phyloP scores from a whole-genome alignment of 1,140 invertebrate genomes.

The Pogonus chalceus region DNA sequence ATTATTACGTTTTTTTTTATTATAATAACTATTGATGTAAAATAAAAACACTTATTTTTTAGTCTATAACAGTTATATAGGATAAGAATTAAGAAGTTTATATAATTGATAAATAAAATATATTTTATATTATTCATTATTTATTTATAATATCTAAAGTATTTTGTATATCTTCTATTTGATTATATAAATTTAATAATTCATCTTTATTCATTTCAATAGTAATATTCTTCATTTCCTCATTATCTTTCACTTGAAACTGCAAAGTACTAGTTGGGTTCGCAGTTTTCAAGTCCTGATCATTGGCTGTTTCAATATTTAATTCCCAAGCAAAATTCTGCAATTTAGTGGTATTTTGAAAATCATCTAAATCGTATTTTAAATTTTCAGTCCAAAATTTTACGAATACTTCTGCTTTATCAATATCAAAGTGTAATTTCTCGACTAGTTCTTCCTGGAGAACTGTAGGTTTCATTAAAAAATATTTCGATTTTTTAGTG shows the following conservation, averaged over 20 bases:
- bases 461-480: conserved; percentile 28
- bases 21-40: too few relatives aligned
- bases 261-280: conserved; percentile 21
- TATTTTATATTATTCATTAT: not conserved
- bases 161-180: conserved; percentile 29
- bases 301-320: conserved; percentile 23
- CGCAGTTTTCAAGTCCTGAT: conserved; percentile 17
- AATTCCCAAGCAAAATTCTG: conserved; percentile 27
- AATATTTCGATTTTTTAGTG: conserved; percentile 24
- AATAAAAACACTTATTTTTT: too few relatives aligned
- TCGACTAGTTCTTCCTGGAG: conserved; percentile 26
- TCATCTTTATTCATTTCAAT: conserved; percentile 25
- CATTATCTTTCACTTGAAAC: conserved; percentile 22
- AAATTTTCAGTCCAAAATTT: conserved; percentile 25
- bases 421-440: conserved; percentile 20
- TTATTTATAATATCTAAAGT: conserved; percentile 22
- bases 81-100: too few relatives aligned
- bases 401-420: conserved; percentile 30
- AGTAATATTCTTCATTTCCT: conserved; percentile 19
- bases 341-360: conserved; percentile 24
- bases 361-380: conserved; percentile 25
- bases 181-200: conserved; percentile 25
- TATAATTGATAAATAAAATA: not conserved
- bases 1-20: too few relatives aligned
- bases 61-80: too few relatives aligned